Evolutionary conservation across 2,797 vertebrate genomes (phyloP).

Genomic region (Xenentodon cancila): DNA sequence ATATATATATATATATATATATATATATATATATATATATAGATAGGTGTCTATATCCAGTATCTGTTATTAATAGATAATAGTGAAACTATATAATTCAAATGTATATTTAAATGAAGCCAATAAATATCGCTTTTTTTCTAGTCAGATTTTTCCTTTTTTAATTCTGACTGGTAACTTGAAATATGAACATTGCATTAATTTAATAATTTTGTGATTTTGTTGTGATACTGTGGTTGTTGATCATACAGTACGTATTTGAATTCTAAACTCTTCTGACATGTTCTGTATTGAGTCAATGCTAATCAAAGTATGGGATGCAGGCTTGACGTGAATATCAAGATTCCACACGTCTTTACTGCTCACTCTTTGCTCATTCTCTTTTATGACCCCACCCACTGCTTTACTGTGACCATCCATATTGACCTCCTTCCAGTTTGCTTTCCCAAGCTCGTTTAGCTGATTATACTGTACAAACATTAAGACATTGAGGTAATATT

Average conservation of each 20-base stretch:
- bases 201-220: slow-evolving; percentile 3
- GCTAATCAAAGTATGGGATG: slow-evolving; percentile 69
- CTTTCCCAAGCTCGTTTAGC: slow-evolving; percentile 26
- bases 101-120: too few relatives aligned
- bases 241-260: slow-evolving; percentile 23
- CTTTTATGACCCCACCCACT: slow-evolving; percentile 54
- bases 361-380: slow-evolving; percentile 52
- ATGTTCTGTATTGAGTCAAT: slow-evolving; percentile 71
- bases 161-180: too few relatives aligned
- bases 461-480: slow-evolving; percentile 39
- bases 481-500: slow-evolving; percentile 62
- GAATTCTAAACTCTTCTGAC: slow-evolving; percentile 45
- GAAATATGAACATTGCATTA: too few relatives aligned
- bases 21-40: too few relatives aligned
- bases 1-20: too few relatives aligned
- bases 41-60: too few relatives aligned
- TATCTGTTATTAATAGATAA: too few relatives aligned
- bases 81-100: too few relatives aligned
- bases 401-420: slow-evolving; percentile 48
- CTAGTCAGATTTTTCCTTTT: too few relatives aligned
- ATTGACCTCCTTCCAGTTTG: slow-evolving; percentile 50
- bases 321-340: slow-evolving; percentile 78
- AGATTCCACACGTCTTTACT: slow-evolving; percentile 65
- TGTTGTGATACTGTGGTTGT: slow-evolving; percentile 1
- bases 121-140: too few relatives aligned